These are phyloP conservation scores for Teleopsis dalmanni DNA, from an alignment of 1,140 invertebrate genomes.

Conservation along the genomic window DNA sequence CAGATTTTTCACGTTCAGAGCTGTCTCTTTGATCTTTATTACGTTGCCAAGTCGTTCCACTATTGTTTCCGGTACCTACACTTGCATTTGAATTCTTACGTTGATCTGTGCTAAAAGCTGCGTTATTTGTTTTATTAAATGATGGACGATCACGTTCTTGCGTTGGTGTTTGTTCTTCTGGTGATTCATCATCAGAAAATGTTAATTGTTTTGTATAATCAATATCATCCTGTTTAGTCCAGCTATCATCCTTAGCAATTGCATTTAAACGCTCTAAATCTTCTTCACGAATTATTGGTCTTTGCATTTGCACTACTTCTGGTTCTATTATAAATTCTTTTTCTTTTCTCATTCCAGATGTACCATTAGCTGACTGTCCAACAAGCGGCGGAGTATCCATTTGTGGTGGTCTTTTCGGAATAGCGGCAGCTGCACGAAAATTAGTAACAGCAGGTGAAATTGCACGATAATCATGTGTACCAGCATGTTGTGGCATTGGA, in stretches of 20 bases:
- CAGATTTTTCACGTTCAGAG: slow-evolving; percentile 44
- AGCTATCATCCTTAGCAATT: slow-evolving; percentile 79
- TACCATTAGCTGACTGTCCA: slow-evolving; percentile 13
- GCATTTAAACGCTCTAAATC: slow-evolving; percentile 87
- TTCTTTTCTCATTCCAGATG: slow-evolving; percentile 25
- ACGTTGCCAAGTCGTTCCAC: slow-evolving; percentile 21
- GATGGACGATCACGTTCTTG: slow-evolving; percentile 16
- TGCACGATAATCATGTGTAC: slow-evolving; percentile 12
- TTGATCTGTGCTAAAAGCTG: slow-evolving; percentile 5
- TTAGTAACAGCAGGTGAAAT: slow-evolving; percentile 10
- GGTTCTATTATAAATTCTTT: slow-evolving; percentile 40
- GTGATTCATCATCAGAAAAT: slow-evolving; percentile 84
- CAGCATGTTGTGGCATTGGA: slow-evolving; percentile 8
- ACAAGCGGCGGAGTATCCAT: slow-evolving; percentile 16
- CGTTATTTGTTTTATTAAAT: slow-evolving; percentile 17
- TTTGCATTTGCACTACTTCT: slow-evolving; percentile 46
- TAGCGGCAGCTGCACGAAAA: slow-evolving; percentile 28
- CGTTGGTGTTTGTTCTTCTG: slow-evolving; percentile 40
- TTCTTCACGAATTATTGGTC: slow-evolving; percentile 87
- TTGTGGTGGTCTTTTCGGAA: slow-evolving; percentile 29
- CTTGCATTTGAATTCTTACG: slow-evolving; percentile 19
- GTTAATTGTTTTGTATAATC: slow-evolving; percentile 92
- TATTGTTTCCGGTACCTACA: slow-evolving; percentile 17
- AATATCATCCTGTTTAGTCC: slow-evolving; percentile 86
- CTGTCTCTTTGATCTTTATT: slow-evolving; percentile 35